Evolutionary conservation across 2,113 vertebrate species (phyloP), one percentile per base, ranked within the genome.

Genomic region (Halichoeres trimaculatus): DNA sequence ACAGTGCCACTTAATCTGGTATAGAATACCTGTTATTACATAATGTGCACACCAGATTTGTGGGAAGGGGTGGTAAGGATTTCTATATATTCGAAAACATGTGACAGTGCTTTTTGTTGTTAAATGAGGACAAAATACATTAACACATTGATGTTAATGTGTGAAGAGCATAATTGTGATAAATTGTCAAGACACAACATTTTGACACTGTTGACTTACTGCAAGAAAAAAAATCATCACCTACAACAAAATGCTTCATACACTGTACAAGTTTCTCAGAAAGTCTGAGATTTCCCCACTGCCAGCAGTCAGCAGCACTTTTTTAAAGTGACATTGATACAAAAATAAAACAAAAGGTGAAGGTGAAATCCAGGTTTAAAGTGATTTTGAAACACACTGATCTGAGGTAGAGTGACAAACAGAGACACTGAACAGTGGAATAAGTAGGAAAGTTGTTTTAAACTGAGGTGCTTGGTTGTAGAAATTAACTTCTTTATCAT

Each of bases 361-460:
- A 53, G 19, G 20, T 36, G 35, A 45, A 70, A 68, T 70, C 23
- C 47, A 60, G 56, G 64, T 65, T 52, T n/a, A 56, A 20, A 45
- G 43, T 22, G 26, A 64, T 38, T 56, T 40, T n/a, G 52, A 59
- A 70, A 45, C 23, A 45, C 17, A 19, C 40, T 45, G 43, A 68
- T 77, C 43, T 80, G 88, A 88, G 85, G 88, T 88, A 84, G 83
- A 68, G 66, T 66, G 53, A 84, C 52, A 51, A 65, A 73, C 10
- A 8, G 23, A 36, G 34, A 62, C 11, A 11, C 17, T 20, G 10
- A 75, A 36, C 24, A n/a, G 38, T 54, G 14, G 45, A 56, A 38
- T 16, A 20, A 11, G 14, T 0, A 57, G 24, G 47, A 16, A 63
- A 48, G 20, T 17, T 22, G 48, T 11, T n/a, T 26, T 48, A 20